These are phyloP conservation scores for Apodemia duryi DNA, from an alignment of 2,888 invertebrate genomes.

Conservation along the genomic window DNA sequence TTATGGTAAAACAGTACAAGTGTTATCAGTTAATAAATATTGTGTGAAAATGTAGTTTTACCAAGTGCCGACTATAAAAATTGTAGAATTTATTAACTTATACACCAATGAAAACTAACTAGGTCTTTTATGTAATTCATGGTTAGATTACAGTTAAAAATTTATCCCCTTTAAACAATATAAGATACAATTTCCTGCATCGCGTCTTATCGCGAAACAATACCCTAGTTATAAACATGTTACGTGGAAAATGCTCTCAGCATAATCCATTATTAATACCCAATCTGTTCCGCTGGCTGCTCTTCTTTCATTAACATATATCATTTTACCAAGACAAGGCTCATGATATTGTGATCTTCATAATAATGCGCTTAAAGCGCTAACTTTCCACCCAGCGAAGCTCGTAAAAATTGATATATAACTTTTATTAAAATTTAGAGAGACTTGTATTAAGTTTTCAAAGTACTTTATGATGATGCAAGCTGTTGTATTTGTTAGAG, in stretches of 20 bases:
- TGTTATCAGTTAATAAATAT: no score
- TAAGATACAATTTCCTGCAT: slow-evolving; percentile 1
- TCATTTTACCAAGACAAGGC: slow-evolving; percentile 38
- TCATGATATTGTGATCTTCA: slow-evolving; percentile 39
- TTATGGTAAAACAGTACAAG: no score
- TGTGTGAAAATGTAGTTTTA: no score
- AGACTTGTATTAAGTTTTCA: slow-evolving; percentile 13
- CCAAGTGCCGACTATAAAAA: no score
- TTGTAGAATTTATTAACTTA: no score
- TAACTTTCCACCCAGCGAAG: slow-evolving; percentile 25
- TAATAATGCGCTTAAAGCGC: slow-evolving; percentile 16
- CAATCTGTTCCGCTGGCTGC: slow-evolving; percentile 53
- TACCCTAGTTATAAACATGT: slow-evolving; percentile 3
- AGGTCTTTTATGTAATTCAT: no score
- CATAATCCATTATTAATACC: slow-evolving; percentile 48
- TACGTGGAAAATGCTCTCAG: slow-evolving; percentile 25
- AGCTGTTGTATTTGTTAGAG: slow-evolving; percentile 10
- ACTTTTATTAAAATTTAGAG: slow-evolving; percentile 23
- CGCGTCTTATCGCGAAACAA: slow-evolving; percentile 1
- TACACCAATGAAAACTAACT: no score
- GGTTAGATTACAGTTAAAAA: not conserved
- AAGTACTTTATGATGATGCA: slow-evolving; percentile 12
- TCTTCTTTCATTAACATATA: slow-evolving; percentile 53
- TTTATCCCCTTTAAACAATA: not conserved
- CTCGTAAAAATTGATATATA: slow-evolving; percentile 26